phyloP scores from a whole-genome alignment of 2,888 invertebrate genomes.

The Eupithecia subumbrata region DNA sequence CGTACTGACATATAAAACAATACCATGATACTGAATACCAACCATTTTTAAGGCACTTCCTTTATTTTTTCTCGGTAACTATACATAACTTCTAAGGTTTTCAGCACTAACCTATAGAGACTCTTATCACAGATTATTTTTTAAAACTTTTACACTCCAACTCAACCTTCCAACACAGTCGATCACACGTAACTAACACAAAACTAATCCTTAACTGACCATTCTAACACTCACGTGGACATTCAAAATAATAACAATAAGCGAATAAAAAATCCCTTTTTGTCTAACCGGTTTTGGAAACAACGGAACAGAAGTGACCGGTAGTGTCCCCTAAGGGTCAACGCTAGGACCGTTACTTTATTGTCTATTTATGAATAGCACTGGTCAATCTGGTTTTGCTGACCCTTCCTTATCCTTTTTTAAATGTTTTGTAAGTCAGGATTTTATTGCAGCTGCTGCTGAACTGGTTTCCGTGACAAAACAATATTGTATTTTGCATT shows the following conservation, averaged over 20 bases:
- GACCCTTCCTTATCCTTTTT: conserved; percentile 79
- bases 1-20: too few species aligned
- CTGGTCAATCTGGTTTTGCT: conserved; percentile 81
- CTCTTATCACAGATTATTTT: background rate
- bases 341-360: conserved; percentile 61
- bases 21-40: too few species aligned
- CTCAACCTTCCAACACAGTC: conserved; percentile 50
- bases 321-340: conserved; percentile 76
- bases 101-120: background rate
- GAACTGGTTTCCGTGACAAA: conserved; percentile 63
- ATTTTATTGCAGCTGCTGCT: conserved; percentile 71
- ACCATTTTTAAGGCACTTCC: too few species aligned
- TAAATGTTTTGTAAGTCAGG: conserved; percentile 60
- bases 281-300: conserved; percentile 70
- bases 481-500: conserved; percentile 34
- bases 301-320: conserved; percentile 70
- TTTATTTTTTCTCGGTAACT: background rate
- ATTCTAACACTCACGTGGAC: conserved; percentile 50
- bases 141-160: conserved; percentile 25
- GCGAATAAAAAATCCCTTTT: conserved; percentile 63
- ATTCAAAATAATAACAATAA: conserved; percentile 64
- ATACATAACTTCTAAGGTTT: background rate
- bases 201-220: conserved; percentile 72
- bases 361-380: conserved; percentile 75
- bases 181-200: conserved; percentile 49